Conservation (phyloP, 2,113 vertebrate species). For the Gambusia affinis region DNA sequence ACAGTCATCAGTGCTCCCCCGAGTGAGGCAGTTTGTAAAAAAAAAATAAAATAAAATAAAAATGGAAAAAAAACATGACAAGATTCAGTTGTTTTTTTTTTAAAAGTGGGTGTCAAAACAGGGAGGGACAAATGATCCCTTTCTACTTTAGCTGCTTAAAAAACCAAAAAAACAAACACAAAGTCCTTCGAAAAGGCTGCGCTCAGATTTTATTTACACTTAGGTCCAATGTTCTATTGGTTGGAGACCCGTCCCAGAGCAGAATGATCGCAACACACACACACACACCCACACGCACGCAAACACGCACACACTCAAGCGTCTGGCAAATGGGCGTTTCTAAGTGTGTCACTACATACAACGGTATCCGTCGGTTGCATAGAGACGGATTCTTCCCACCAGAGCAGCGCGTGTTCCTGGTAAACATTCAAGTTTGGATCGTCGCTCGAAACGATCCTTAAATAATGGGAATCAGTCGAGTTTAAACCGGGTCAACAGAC, state of each 20-base stretch:
- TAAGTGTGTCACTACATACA: background rate
- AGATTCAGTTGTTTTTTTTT: constrained; percentile 16
- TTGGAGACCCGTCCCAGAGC: constrained; percentile 8
- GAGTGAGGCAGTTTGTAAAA: constrained; percentile 2
- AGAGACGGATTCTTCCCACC: constrained; percentile 1
- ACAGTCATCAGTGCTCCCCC: constrained; percentile 35
- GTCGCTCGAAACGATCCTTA: background rate
- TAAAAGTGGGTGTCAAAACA: background rate
- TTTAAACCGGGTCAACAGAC: constrained; percentile 17
- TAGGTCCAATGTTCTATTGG: constrained; percentile 56
- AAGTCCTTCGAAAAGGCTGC: constrained; percentile 25
- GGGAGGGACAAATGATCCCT: constrained; percentile 14
- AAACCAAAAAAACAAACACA: constrained; percentile 29
- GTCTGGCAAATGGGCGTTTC: background rate
- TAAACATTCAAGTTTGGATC: constrained; percentile 26
- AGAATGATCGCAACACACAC: background rate
- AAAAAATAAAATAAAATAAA: background rate
- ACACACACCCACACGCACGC: too few species aligned
- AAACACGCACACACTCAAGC: background rate
- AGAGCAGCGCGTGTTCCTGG: constrained; percentile 2
- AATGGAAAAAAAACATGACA: too few species aligned
- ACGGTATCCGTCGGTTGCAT: constrained; percentile 5
- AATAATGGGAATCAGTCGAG: constrained; percentile 22
- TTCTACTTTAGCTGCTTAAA: constrained; percentile 42
- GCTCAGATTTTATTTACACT: constrained; percentile 60